Base-by-base conservation (phyloP, 53 echinoderm and acorn worm genomes). In the Arbacia lixula region DNA sequence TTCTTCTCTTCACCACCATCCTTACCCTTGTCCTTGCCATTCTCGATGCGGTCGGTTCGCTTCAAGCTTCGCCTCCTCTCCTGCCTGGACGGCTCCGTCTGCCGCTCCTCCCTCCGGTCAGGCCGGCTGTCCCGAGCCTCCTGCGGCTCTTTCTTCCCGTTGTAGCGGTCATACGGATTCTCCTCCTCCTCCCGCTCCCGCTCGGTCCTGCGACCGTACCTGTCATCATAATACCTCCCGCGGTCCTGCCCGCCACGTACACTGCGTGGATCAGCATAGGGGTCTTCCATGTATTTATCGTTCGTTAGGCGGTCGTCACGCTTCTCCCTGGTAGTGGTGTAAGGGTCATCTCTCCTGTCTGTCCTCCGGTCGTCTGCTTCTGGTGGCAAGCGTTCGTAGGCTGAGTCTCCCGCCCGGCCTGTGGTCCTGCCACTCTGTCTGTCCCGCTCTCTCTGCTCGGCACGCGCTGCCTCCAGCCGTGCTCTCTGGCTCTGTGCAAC, bases 401-500 rank as follows among this genome's bases (percentile, higher is more conserved):
- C 25, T 5, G 66, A 33, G 25, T 86, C 90, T 68, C 87, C 91
- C 36, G 83, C 86, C 11, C 89, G 68, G 36, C 90, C 93, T 4
- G 84, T 79, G 49, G 84, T 74, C 4, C 84, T 82, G 35, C 50
- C 33, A 5, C 46, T 71, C 64, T 73, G 83, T 0, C 79, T 58
- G 6, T 87, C 87, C 32, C 81, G 83, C 21, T 89, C 74, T 3
- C 72, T 58, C 43, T 93, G 87, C 57, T 90, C 90, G 16, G 90
- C 83, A 22, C 84, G 50, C 17, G 86, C 64, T 31, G 82, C 82
- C 31, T 81, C 82, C 28, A 81, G 41, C 30, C 82, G 62, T 49
- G 31, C 82, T 42, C 24, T 62, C 22, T 81, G 82, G 42, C 63
- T 81, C 82, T 81, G 64, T 42, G 38, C 28, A 17, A 63, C 28